Percentiles rank a stretch among this genome's conserved stretches.
These are phyloP conservation scores for Coracopsis vasa DNA, from an alignment of 2,113 vertebrate species.

Conservation along the genomic window DNA sequence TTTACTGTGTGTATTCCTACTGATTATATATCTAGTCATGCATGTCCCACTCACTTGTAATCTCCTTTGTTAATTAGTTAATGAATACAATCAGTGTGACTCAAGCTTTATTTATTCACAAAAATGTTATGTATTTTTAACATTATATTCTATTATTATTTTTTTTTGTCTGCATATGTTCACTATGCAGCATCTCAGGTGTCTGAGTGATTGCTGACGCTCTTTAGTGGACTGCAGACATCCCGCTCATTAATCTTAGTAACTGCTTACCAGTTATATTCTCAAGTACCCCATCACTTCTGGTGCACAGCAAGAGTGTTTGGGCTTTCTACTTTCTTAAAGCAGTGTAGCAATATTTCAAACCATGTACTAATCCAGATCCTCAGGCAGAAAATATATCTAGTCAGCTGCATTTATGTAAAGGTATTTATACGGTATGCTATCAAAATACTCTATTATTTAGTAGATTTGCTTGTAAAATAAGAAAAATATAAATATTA, in stretches of 20 bases:
- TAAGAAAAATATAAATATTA: not conserved
- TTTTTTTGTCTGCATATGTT: not conserved
- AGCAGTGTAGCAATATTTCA: not conserved
- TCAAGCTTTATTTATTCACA: not conserved
- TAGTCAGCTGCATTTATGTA: not conserved
- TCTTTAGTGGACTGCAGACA: not conserved
- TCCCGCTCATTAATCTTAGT: not conserved
- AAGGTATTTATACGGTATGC: not conserved
- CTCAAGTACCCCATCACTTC: constrained; percentile 10
- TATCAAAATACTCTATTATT: not conserved
- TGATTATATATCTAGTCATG: not conserved
- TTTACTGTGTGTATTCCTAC: not conserved
- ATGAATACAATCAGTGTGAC: not conserved
- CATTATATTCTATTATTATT: accelerated
- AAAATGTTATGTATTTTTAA: not conserved
- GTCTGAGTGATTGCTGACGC: not conserved
- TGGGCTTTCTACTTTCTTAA: not conserved
- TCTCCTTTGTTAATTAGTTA: not conserved
- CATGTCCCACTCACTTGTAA: not conserved
- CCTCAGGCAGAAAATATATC: not conserved
- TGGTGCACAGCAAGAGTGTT: not conserved
- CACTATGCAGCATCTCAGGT: not conserved
- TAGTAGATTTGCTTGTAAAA: not conserved
- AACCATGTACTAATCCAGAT: not conserved
- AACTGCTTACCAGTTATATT: not conserved